These are phyloP conservation scores for Phengaris alcon DNA, from an alignment of 2,888 invertebrate species.

Conservation along the genomic window DNA sequence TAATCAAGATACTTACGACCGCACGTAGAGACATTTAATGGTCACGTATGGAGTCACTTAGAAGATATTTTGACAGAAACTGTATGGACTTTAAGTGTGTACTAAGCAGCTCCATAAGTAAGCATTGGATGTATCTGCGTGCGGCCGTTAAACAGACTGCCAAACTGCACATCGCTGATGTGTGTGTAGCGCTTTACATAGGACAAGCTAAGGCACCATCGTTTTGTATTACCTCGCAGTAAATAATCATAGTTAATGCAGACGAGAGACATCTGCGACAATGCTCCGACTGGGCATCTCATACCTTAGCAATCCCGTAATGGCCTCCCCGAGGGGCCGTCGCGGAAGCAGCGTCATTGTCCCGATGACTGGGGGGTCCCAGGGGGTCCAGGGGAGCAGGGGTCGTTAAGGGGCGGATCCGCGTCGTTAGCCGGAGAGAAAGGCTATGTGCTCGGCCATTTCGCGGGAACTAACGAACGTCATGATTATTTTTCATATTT, in stretches of 20 bases:
- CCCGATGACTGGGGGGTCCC: constrained; percentile 12
- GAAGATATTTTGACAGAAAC: too few relatives aligned
- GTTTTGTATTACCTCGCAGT: neutral
- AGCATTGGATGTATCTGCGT: too few relatives aligned
- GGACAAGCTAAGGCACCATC: neutral
- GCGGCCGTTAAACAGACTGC: too few relatives aligned
- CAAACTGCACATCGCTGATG: too few relatives aligned
- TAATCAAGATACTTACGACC: too few relatives aligned
- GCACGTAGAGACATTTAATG: too few relatives aligned
- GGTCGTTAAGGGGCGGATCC: constrained; percentile 69
- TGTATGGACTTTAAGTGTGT: too few relatives aligned
- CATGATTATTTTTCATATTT: constrained; percentile 16
- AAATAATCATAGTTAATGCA: constrained; percentile 9
- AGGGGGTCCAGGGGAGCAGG: constrained; percentile 38
- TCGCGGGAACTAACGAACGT: constrained; percentile 41
- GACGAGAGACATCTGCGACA: neutral
- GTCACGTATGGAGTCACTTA: too few relatives aligned
- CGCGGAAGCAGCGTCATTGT: constrained; percentile 49
- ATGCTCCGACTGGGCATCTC: neutral
- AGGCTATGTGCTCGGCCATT: constrained; percentile 67
- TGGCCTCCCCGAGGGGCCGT: constrained; percentile 15
- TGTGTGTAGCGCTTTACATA: too few relatives aligned
- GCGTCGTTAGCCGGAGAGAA: constrained; percentile 70
- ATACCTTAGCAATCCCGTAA: constrained; percentile 17
- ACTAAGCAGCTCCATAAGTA: too few relatives aligned